A percentile compares a stretch with the other conserved stretches of the same genome.
Conservation (phyloP, 2,113 vertebrate genomes). For the Pontoporia blainvillei region DNA sequence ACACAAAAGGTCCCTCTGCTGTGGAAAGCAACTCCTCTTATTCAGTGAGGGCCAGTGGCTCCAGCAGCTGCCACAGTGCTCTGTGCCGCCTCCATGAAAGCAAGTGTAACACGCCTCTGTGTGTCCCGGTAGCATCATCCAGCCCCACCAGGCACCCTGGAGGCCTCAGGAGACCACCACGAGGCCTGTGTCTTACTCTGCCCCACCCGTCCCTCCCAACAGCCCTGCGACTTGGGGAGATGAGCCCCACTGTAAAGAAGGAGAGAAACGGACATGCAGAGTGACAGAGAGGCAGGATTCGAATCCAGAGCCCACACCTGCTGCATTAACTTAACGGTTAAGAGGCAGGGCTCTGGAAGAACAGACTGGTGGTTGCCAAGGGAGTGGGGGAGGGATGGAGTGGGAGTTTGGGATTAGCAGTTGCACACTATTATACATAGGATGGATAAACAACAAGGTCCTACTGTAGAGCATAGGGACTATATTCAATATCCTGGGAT, state of each 20-base stretch:
- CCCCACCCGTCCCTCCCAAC: not conserved
- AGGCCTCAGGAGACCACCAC: too few species aligned
- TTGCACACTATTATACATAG: not conserved
- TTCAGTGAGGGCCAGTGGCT: not conserved
- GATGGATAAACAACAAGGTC: not conserved
- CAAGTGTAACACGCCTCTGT: not conserved
- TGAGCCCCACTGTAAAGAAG: not conserved
- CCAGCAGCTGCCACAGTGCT: not conserved
- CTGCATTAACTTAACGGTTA: too few species aligned
- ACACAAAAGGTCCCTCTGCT: not conserved
- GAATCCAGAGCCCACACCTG: not conserved
- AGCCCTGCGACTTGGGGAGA: not conserved
- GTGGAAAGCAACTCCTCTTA: accelerated
- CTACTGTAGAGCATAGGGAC: accelerated
- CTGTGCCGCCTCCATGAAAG: too few species aligned
- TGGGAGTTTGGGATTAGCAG: not conserved
- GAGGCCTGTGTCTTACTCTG: too few species aligned
- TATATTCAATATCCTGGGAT: too few species aligned
- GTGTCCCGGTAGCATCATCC: not conserved
- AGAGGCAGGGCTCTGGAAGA: too few species aligned
- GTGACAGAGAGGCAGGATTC: not conserved
- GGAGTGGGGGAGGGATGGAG: not conserved
- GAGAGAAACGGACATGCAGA: not conserved
- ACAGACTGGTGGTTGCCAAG: not conserved
- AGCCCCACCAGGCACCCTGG: not conserved